Evolutionary conservation across 2,113 vertebrate genomes (phyloP).

Genomic region (Crotalus horridus): DNA sequence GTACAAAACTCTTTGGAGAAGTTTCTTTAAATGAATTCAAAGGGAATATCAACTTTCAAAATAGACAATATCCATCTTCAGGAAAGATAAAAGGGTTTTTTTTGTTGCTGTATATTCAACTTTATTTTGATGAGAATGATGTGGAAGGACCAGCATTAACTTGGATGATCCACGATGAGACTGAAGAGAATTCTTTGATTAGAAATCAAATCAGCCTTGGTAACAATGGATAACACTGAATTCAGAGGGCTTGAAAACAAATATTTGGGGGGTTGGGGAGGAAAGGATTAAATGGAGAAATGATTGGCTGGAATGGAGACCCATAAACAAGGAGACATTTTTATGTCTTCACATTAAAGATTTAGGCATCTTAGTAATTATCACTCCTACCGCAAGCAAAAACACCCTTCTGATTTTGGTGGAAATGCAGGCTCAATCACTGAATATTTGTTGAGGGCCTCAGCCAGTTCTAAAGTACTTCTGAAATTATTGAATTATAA

Average conservation of each 20-base stretch:
- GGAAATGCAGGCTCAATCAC: too few relatives aligned
- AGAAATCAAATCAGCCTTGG: not conserved
- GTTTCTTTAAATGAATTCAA: not conserved
- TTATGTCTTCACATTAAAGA: too few relatives aligned
- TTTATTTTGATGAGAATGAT: constrained; percentile 9
- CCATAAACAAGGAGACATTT: not conserved
- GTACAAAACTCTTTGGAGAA: not conserved
- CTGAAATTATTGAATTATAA: too few relatives aligned
- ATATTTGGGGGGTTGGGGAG: not conserved
- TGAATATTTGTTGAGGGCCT: too few relatives aligned
- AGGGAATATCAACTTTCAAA: not conserved
- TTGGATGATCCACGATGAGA: not conserved
- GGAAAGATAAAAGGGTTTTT: not conserved
- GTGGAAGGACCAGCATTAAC: not conserved
- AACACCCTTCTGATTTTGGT: too few relatives aligned
- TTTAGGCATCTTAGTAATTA: too few relatives aligned
- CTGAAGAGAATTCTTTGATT: not conserved
- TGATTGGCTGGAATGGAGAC: not conserved
- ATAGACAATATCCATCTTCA: not conserved
- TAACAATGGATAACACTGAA: not conserved
- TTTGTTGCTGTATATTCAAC: too few relatives aligned
- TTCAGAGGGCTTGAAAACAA: not conserved
- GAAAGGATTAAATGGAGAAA: not conserved
- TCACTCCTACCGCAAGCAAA: too few relatives aligned
- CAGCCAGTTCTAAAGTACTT: too few relatives aligned